Conservation (phyloP, 2,797 vertebrate genomes). For the Sciurus carolinensis region DNA sequence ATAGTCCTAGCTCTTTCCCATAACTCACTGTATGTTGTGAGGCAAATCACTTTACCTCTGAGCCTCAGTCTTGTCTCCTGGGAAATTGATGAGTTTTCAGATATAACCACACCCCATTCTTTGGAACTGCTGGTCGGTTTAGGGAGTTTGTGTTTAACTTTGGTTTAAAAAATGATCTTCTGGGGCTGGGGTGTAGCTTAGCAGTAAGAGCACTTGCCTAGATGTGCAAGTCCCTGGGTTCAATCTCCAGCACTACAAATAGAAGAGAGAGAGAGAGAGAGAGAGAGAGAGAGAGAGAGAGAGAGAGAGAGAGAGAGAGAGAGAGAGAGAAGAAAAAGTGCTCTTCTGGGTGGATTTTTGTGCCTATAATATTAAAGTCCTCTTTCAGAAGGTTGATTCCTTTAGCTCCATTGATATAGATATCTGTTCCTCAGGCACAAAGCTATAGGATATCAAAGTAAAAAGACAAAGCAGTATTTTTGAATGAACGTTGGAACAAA, state of each 20-base stretch:
- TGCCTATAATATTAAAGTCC: background rate
- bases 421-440: background rate
- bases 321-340: background rate
- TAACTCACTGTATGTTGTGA: background rate
- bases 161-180: conserved; percentile 50
- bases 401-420: background rate
- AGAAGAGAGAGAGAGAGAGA: background rate
- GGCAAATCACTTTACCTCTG: background rate
- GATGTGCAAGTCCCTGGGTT: background rate
- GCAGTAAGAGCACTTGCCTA: background rate
- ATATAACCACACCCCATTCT: background rate
- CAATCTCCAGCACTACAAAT: background rate
- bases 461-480: conserved; percentile 49
- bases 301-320: too few species aligned
- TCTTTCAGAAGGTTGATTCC: conserved; percentile 19
- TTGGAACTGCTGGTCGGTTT: conserved; percentile 30
- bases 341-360: background rate
- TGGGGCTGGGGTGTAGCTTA: background rate
- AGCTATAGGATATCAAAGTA: background rate
- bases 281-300: too few species aligned
- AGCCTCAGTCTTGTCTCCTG: background rate
- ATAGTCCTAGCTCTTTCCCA: background rate
- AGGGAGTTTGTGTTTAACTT: conserved; percentile 25
- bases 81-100: background rate
- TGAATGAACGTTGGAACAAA: conserved; percentile 18